phyloP scores from a whole-genome alignment of 2,888 invertebrate species.

The Gryllus longicercus region DNA sequence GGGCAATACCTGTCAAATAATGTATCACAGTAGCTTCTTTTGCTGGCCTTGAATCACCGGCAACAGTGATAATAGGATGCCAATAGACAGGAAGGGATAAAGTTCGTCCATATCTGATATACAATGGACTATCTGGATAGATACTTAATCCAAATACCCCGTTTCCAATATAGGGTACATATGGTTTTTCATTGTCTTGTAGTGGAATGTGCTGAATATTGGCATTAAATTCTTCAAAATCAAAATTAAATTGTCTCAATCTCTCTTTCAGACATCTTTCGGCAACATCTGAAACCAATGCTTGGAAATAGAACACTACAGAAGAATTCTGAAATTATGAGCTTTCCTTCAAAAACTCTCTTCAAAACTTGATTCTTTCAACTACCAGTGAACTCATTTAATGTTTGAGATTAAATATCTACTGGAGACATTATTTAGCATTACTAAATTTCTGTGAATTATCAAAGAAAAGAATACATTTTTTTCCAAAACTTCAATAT shows the following conservation, averaged over 20 bases:
- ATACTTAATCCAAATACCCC: conserved; percentile 66
- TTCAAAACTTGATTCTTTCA: too few relatives aligned
- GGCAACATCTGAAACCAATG: conserved; percentile 47
- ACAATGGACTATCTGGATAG: conserved; percentile 60
- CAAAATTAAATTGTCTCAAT: conserved; percentile 58
- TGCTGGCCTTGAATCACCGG: conserved; percentile 53
- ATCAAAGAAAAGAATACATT: too few relatives aligned
- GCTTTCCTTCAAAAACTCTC: too few relatives aligned
- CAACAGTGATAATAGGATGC: conserved; percentile 59
- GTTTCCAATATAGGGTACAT: conserved; percentile 72
- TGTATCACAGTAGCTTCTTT: conserved; percentile 68
- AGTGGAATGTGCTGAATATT: conserved; percentile 61
- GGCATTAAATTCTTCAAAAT: conserved; percentile 63
- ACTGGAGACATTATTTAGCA: too few relatives aligned
- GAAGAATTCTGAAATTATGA: too few relatives aligned
- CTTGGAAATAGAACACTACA: too few relatives aligned
- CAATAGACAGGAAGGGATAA: conserved; percentile 63
- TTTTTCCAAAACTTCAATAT: too few relatives aligned
- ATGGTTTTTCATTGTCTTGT: conserved; percentile 55
- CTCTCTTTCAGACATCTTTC: conserved; percentile 65
- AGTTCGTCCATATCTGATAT: conserved; percentile 64
- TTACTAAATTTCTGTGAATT: too few relatives aligned
- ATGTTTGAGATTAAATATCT: too few relatives aligned
- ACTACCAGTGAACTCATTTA: too few relatives aligned
- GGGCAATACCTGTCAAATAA: conserved; percentile 45